Percentiles rank a stretch among this genome's conserved stretches.
Evolutionary conservation across 2,888 invertebrate species (phyloP).

Genomic region (Ischnus inquisitorius): DNA sequence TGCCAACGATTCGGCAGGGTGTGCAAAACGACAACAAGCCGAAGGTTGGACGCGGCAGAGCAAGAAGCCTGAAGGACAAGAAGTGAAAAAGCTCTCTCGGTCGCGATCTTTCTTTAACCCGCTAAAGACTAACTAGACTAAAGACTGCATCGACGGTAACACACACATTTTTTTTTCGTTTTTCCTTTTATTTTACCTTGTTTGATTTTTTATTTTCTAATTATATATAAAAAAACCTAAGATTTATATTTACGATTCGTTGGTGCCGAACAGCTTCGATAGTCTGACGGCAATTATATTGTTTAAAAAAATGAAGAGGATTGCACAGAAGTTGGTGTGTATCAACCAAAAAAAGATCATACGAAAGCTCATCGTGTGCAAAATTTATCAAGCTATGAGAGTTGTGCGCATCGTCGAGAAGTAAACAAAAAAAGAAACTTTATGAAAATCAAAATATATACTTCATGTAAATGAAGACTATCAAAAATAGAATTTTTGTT

Average conservation of each 20-base stretch:
- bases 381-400: too few species aligned
- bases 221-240: background rate
- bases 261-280: conserved; percentile 1
- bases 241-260: conserved; percentile 10
- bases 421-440: too few species aligned
- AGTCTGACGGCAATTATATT: background rate
- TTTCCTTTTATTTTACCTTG: background rate
- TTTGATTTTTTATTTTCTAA: background rate
- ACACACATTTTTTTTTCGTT: background rate
- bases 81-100: background rate
- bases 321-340: background rate
- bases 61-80: background rate
- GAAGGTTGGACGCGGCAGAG: background rate
- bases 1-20: background rate
- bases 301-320: background rate
- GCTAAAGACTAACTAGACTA: background rate
- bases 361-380: too few species aligned
- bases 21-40: background rate
- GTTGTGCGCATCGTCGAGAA: too few species aligned
- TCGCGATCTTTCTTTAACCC: background rate
- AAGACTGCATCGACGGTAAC: conserved; percentile 1
- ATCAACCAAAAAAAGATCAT: too few species aligned
- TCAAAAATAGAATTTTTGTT: too few species aligned
- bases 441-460: too few species aligned
- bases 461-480: too few species aligned